Evolutionary conservation across 1,140 invertebrate genomes (phyloP).

Genomic region (Diorhabda sublineata): DNA sequence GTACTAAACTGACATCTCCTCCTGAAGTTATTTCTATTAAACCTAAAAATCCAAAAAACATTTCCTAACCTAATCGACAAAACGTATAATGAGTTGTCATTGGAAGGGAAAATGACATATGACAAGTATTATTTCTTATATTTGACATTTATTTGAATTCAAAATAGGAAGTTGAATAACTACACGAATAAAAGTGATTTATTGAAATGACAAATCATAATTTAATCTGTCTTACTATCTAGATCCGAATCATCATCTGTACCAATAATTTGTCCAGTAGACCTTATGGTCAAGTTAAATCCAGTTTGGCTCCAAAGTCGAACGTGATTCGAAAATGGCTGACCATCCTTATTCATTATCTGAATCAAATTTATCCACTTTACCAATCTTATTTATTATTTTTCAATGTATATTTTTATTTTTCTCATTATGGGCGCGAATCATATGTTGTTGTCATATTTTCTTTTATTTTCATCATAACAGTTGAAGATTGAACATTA

Average conservation of each 20-base stretch:
- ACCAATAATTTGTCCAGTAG: constrained; percentile 24
- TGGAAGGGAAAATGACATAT: not conserved
- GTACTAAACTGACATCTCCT: constrained; percentile 11
- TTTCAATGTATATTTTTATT: no score
- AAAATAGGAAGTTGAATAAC: not conserved
- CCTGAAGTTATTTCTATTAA: constrained; percentile 11
- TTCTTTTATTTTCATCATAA: no score
- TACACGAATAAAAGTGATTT: not conserved
- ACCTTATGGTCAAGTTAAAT: constrained; percentile 25
- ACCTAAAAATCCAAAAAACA: not conserved
- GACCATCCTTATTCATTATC: constrained; percentile 13
- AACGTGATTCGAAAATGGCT: constrained; percentile 20
- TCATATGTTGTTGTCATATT: no score
- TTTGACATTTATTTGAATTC: not conserved
- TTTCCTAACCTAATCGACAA: not conserved
- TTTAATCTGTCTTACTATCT: constrained; percentile 18
- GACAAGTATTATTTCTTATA: not conserved
- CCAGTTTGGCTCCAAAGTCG: constrained; percentile 23
- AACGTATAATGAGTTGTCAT: not conserved
- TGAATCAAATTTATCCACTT: not conserved
- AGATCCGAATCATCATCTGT: constrained; percentile 23
- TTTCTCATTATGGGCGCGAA: no score
- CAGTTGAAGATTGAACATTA: no score
- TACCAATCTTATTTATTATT: no score
- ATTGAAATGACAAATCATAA: not conserved